A percentile compares a stretch with the other conserved stretches of the same genome.
Evolutionary conservation across 2,797 vertebrate species (phyloP).

Genomic region (Benthosema pterotum): DNA sequence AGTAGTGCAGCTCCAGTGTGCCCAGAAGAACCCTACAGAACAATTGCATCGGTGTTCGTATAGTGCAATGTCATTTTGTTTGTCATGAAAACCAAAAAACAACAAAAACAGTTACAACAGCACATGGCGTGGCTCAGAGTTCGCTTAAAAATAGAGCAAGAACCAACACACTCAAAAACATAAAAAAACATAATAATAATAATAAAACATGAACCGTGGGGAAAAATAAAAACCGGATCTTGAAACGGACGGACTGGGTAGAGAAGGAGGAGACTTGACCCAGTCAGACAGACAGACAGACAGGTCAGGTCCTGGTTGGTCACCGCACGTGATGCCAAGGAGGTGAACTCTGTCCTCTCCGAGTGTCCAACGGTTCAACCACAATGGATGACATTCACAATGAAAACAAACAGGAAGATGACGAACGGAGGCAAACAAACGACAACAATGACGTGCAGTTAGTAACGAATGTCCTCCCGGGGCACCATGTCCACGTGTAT

Average conservation of each 20-base stretch:
- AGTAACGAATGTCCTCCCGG: too few species aligned
- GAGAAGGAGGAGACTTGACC: too few species aligned
- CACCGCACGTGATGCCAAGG: too few species aligned
- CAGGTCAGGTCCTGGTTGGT: too few species aligned
- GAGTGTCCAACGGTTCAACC: too few species aligned
- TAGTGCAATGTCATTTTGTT: slow-evolving; percentile 35
- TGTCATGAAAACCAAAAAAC: neutral
- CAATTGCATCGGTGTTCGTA: slow-evolving; percentile 7
- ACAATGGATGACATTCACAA: neutral
- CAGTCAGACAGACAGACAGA: neutral
- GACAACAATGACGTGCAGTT: neutral
- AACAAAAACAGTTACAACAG: slow-evolving; percentile 12
- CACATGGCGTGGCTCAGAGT: slow-evolving; percentile 17
- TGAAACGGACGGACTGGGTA: neutral
- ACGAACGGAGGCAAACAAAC: neutral
- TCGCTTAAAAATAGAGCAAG: neutral
- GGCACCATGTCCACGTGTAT: too few species aligned
- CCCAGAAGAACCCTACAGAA: neutral
- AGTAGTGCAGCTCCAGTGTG: neutral
- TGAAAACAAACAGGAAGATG: neutral
- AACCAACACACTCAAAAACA: neutral
- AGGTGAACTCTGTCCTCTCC: too few species aligned
- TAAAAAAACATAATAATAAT: neutral
- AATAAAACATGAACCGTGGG: neutral
- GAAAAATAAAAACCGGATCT: neutral